Percentiles rank a stretch among this genome's conserved stretches.
Evolutionary conservation across 2,888 invertebrate genomes (phyloP).

Genomic region (Drosophila putrida): DNA sequence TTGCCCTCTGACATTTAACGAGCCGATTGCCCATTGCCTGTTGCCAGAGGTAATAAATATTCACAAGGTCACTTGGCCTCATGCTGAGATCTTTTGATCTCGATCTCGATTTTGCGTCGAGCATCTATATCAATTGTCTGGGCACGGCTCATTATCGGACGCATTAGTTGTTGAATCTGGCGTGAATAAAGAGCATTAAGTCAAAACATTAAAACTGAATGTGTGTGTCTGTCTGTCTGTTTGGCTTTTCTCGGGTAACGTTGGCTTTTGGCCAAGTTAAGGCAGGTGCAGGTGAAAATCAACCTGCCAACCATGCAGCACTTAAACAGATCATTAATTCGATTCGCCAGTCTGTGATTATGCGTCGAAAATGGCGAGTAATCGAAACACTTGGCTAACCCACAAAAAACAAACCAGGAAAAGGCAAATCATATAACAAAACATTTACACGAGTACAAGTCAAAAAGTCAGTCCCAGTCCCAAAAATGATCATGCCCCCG

Average conservation of each 20-base stretch:
- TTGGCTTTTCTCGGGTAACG: conserved; percentile 22
- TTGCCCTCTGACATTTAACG: conserved; percentile 38
- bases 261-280: conserved; percentile 43
- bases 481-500: conserved; percentile 47
- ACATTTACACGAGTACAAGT: conserved; percentile 27
- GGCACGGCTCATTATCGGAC: conserved; percentile 55
- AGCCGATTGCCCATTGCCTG: conserved; percentile 1
- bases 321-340: conserved; percentile 63
- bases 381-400: conserved; percentile 54
- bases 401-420: conserved; percentile 59
- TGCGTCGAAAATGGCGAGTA: conserved; percentile 45
- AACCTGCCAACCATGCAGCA: conserved; percentile 52
- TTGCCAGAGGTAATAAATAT: conserved; percentile 38
- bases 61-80: conserved; percentile 40
- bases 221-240: conserved; percentile 15
- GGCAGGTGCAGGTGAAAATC: conserved; percentile 53
- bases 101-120: background rate
- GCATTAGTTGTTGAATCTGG: conserved; percentile 32
- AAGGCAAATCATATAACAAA: conserved; percentile 70
- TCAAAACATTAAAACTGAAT: conserved; percentile 17
- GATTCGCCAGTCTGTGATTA: conserved; percentile 45
- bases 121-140: conserved; percentile 54
- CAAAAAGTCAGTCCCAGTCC: conserved; percentile 71
- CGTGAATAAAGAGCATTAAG: conserved; percentile 64
- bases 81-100: conserved; percentile 23